Percentiles rank a stretch among this genome's conserved stretches.
Conservation (phyloP, 2,797 vertebrate genomes). For the Malurus splendens region DNA sequence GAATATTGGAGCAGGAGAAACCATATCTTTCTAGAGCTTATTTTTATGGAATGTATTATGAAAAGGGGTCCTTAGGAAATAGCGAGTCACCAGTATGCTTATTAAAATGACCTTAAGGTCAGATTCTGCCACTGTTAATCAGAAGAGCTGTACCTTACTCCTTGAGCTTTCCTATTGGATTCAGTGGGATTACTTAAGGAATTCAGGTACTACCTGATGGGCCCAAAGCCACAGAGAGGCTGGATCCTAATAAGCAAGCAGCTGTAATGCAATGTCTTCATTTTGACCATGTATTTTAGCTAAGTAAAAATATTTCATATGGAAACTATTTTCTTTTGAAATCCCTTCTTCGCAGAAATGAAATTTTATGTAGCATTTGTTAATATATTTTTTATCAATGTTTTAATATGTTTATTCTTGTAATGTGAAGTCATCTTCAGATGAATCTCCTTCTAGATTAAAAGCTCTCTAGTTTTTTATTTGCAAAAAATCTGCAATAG, state of each 20-base stretch:
- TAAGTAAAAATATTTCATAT: background rate
- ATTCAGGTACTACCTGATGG: conserved; percentile 11
- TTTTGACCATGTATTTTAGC: background rate
- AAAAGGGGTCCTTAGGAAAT: conserved; percentile 28
- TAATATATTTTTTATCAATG: background rate
- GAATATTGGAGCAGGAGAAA: conserved; percentile 8
- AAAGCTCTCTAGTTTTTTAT: background rate
- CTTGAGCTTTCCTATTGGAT: conserved; percentile 7
- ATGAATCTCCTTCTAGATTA: background rate
- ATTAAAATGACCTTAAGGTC: conserved; percentile 61
- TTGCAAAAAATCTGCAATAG: background rate
- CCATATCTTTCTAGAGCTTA: background rate
- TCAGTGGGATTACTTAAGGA: conserved; percentile 33
- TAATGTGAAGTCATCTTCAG: background rate
- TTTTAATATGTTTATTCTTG: background rate
- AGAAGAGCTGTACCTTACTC: conserved; percentile 35
- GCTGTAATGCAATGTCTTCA: background rate
- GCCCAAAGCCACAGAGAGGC: background rate
- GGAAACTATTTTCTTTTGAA: background rate
- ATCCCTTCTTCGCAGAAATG: background rate
- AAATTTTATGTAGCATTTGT: background rate
- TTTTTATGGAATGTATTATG: conserved; percentile 43
- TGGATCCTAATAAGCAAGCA: background rate
- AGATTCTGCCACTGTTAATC: conserved; percentile 54
- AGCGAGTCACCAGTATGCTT: conserved; percentile 11